Conservation (phyloP, 2,113 vertebrate species). For the Pyxicephalus adspersus region DNA sequence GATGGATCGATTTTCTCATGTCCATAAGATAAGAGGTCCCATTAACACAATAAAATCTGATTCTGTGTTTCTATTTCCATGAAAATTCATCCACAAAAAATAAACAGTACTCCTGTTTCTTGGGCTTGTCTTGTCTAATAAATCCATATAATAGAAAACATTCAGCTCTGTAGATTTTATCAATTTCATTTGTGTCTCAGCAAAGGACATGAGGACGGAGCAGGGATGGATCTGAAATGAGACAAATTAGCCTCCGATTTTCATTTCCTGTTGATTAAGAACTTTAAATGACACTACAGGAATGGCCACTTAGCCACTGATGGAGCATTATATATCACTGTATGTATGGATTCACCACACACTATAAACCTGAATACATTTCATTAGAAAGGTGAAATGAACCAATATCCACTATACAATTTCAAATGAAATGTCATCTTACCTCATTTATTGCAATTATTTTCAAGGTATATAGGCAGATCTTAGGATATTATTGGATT, state of each 20-base stretch:
- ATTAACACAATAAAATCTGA: no score
- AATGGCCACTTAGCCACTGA: slow-evolving; percentile 32
- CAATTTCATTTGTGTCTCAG: slow-evolving; percentile 15
- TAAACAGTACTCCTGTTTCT: no score
- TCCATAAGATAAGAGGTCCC: no score
- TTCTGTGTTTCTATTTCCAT: no score
- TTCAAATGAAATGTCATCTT: not conserved
- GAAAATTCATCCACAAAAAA: no score
- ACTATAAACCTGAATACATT: not conserved
- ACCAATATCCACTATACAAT: not conserved
- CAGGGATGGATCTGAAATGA: not conserved
- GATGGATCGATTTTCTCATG: no score
- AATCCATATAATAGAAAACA: not conserved
- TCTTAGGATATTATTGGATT: no score
- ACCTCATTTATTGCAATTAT: no score
- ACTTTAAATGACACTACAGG: slow-evolving; percentile 21
- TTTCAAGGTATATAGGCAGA: no score
- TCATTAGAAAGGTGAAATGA: slow-evolving; percentile 11
- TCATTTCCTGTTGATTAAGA: slow-evolving; percentile 41
- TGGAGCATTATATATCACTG: not conserved
- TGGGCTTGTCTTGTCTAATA: not conserved
- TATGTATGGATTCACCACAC: slow-evolving; percentile 9
- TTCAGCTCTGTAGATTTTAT: slow-evolving; percentile 18
- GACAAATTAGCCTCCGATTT: slow-evolving; percentile 31
- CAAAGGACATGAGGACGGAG: not conserved